Base-by-base conservation (phyloP, 2,113 vertebrate species). In the Telmatochromis brachygnathus region DNA sequence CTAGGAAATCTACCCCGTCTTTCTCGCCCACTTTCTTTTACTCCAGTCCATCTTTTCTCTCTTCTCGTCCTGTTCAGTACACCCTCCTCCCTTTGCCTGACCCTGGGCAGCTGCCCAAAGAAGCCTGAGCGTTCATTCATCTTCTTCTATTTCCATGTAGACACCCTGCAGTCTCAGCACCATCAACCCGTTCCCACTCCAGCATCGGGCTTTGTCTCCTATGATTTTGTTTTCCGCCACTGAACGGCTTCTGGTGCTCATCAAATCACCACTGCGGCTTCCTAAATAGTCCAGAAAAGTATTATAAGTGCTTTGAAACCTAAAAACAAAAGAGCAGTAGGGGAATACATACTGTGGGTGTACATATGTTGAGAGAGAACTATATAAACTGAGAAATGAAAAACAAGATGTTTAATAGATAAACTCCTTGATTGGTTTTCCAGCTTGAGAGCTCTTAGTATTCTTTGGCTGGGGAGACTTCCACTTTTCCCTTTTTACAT, bases 61-160 rank as follows among this genome's bases (percentile, higher is more conserved):
- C 56, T 9, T 62, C 87, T 87, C 53, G 35, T 91, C 65, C 73
- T 60, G 30, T 68, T 73, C 82, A 17, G 9, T 81, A 17, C 75
- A 73, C 92, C 73, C 92, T 87, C 42, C 42, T 89, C 87, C 84
- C 85, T 95, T 94, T 93, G 79, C 91, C 93, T 87, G 91, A 87
- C 79, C 28, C 92, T 90, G 92, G 96, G 96, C 96, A 83, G 79
- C 81, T 42, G 60, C 96, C 96, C 96, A 97, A 86, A 87, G 65
- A 90, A 75, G 70, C 70, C 89, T 45, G 47, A 91, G 37, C 37
- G 19, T 81, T 94, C 93, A 91, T 96, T 95, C 91, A 79, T 96
- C 92, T 94, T 92, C 91, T 87, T 93, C 88, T 77, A 58, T 87
- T 73, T 92, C 94, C 91, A 87, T 83, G 92, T 51, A 88, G 75